Percentiles rank a stretch among this genome's conserved stretches.
Evolutionary conservation across 2,113 vertebrate species (phyloP).

Genomic region (Siphamia tubifer): DNA sequence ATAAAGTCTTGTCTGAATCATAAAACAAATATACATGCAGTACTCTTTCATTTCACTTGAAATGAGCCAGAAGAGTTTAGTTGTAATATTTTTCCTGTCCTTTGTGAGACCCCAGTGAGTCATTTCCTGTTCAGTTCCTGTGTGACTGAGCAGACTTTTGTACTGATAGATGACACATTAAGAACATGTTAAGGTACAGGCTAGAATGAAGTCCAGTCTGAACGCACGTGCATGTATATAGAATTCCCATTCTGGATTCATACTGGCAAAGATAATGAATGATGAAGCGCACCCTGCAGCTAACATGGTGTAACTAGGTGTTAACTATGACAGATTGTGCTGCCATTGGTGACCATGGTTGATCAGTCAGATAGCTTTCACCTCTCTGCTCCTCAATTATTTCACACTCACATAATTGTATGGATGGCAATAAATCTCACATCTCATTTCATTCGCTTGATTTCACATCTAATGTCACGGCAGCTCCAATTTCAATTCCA

Average conservation of each 20-base stretch:
- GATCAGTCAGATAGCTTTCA: constrained; percentile 56
- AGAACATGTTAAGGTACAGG: background rate
- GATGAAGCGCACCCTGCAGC: constrained; percentile 32
- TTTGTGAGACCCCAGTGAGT: constrained; percentile 12
- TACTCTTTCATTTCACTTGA: constrained; percentile 7
- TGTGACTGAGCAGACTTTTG: background rate
- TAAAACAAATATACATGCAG: background rate
- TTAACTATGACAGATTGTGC: constrained; percentile 70
- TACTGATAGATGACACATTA: constrained; percentile 5
- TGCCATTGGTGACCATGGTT: constrained; percentile 57
- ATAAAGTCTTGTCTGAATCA: too few relatives aligned
- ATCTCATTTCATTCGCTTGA: constrained; percentile 41
- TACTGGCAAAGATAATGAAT: constrained; percentile 44
- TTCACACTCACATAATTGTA: constrained; percentile 41
- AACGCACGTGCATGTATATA: background rate
- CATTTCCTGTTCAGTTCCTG: constrained; percentile 35
- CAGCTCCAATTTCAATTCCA: constrained; percentile 30
- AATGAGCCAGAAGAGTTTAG: background rate
- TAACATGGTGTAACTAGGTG: constrained; percentile 59
- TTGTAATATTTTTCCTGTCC: constrained; percentile 37
- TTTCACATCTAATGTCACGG: constrained; percentile 43
- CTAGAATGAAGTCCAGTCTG: background rate
- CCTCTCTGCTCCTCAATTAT: constrained; percentile 44
- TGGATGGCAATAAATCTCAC: constrained; percentile 52
- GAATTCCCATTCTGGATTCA: constrained; percentile 13